These are phyloP conservation scores for Drosophila ogumai DNA, from an alignment of 1,140 invertebrate species.

Conservation along the genomic window DNA sequence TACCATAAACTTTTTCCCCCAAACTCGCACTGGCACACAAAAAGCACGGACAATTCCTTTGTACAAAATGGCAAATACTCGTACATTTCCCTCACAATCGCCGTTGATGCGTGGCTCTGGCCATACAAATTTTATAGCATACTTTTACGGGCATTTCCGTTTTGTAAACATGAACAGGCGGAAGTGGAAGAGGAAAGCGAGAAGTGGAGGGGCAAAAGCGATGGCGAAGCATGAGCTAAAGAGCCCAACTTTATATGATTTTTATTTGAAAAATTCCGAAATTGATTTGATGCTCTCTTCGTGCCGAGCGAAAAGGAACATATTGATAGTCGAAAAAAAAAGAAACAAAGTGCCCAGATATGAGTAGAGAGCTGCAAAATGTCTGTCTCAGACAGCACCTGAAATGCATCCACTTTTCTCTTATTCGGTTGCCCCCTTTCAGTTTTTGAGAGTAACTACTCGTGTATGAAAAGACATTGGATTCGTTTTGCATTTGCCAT, in stretches of 20 bases:
- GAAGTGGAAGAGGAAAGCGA: constrained; percentile 5
- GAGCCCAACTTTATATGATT: constrained; percentile 68
- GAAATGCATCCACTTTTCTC: constrained; percentile 8
- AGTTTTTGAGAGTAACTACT: background rate
- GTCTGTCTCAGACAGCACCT: constrained; percentile 4
- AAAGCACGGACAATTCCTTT: constrained; percentile 48
- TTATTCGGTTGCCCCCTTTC: constrained; percentile 8
- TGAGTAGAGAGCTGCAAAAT: background rate
- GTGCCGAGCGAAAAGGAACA: constrained; percentile 13
- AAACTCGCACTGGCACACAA: constrained; percentile 13
- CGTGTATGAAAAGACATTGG: background rate
- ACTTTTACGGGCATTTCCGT: constrained; percentile 76
- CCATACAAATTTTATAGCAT: constrained; percentile 77
- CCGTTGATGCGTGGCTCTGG: constrained; percentile 67
- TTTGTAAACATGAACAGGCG: constrained; percentile 59
- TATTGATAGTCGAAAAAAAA: constrained; percentile 8
- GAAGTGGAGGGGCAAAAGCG: background rate
- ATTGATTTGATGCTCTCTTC: constrained; percentile 66
- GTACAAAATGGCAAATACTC: constrained; percentile 40
- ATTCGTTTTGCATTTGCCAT: constrained; percentile 9
- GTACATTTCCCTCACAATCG: constrained; percentile 50
- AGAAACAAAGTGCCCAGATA: background rate
- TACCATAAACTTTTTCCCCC: constrained; percentile 64
- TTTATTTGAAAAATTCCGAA: constrained; percentile 75
- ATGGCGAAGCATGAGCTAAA: constrained; percentile 4